phyloP scores from a whole-genome alignment of 1,140 invertebrate species.

The Wiebesia pumilae region DNA sequence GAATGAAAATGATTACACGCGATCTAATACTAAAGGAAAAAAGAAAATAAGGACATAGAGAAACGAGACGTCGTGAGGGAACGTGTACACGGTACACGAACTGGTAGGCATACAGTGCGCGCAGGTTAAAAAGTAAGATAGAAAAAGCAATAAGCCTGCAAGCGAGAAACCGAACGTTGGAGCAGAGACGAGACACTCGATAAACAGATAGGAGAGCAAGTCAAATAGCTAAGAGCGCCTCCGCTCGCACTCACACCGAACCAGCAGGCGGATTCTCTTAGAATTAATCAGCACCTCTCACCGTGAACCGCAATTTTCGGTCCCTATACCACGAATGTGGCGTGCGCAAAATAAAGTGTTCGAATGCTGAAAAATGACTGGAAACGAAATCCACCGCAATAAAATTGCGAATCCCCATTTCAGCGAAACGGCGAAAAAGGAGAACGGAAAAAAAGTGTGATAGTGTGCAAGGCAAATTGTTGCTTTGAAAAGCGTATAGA shows the following conservation, averaged over 20 bases:
- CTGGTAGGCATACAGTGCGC: too few relatives aligned
- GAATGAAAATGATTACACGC: neutral
- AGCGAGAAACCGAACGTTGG: neutral
- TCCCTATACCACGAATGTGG: neutral
- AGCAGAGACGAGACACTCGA: neutral
- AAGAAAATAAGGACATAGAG: neutral
- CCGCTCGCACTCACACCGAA: neutral
- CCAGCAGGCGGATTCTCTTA: neutral
- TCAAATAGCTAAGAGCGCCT: neutral
- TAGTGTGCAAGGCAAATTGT: conserved; percentile 22
- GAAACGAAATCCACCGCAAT: neutral
- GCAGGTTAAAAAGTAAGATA: too few relatives aligned
- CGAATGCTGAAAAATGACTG: neutral
- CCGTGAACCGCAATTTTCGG: neutral
- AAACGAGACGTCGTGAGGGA: neutral
- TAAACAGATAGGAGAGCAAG: conserved; percentile 5
- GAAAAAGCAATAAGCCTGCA: too few relatives aligned
- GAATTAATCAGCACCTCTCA: neutral
- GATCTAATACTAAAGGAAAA: neutral
- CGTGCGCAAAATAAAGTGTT: too few relatives aligned
- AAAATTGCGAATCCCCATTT: neutral
- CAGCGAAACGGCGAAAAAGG: neutral
- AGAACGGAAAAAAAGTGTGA: conserved; percentile 2
- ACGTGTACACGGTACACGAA: too few relatives aligned
- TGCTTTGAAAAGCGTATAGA: conserved; percentile 19